Base-by-base conservation (phyloP, 2,797 vertebrate species). In the Enteromius trimaculatus region DNA sequence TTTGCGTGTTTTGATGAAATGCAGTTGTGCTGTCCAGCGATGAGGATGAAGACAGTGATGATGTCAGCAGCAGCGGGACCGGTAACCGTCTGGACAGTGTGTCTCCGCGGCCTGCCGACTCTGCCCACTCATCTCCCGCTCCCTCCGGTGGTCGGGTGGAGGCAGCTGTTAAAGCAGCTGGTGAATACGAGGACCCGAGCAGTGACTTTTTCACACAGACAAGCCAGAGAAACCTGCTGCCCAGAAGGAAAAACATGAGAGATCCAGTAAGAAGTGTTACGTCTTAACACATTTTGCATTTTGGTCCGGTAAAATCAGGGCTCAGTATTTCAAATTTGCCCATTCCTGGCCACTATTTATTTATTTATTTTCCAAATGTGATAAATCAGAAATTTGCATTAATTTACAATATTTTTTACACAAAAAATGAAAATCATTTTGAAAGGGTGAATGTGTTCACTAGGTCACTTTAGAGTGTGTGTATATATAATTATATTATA, bases 11-110 rank as follows among this genome's bases (percentile, higher is more conserved):
- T 55, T 87, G 86, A 91, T 90, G 55, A 39, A 71, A 69, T 78
- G 6, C 90, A 99, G 98, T 99, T 88, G 95, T 99, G 88, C 93
- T 99, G 89, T 99, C 98, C 89, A 99, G 98, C 75, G 95, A 96
- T 0, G 96, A 97, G 87, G 97, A 99, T 37, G 94, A 95, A 37
- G 95, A 94, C 0, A 95, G 95, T 64, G 96, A 96, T 0, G 96
- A 97, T 2, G 94, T 93, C 69, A 93, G 89, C 86, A 96, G 97
- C 91, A 96, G 94, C 2, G 95, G 95, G 76, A 96, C 94, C 60
- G 92, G 92, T 83, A 97, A 93, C 90, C 91, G 95, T 70, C 90
- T 97, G 93, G 96, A 97, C 91, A 97, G 93, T 58, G 91, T 96
- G 26, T 98, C 95, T 21, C 96, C 97, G 1, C 93, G 92, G 16